Evolutionary conservation across 2,113 vertebrate genomes (phyloP), one percentile per base, ranked within the genome.

Genomic region (Actinemys pallida): DNA sequence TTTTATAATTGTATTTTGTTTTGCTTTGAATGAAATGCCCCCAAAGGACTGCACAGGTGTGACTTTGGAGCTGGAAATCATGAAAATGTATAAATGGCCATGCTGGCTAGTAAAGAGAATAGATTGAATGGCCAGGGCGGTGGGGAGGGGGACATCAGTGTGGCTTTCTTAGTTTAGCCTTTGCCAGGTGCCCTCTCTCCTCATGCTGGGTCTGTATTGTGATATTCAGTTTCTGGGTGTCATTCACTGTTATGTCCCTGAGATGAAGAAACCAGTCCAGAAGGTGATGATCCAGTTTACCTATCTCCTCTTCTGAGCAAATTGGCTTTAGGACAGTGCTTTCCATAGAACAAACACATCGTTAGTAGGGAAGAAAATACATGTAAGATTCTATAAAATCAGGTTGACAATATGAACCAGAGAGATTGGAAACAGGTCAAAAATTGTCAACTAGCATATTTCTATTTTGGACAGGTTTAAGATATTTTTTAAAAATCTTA

Each of bases 191-290:
- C 12, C 54, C 90, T 90, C 96, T 76, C 87, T 93, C 92, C 90
- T 97, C 54, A 98, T 90, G 89, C 97, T 98, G 93, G 20, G 65
- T 97, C 92, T 97, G 97, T 25, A 97, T 85, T 1, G 92, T 91
- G 2, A 29, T 57, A 96, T 96, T 39, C 52, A 27, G 22, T 54
- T 90, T 84, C 97, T 10, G 3, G 50, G 11, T 95, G 75, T 84
- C 22, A 49, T 97, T 97, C 17, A 14, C 24, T 1, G 0, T 24
- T 45, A 82, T 93, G 69, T 82, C 96, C 97, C 97, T 97, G 83
- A 98, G 91, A 31, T 98, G 96, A 84, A 98, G 94, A 84, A 98
- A 98, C 98, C 96, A 98, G 96, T 98, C 97, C 84, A 97, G 52
- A 65, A 98, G 97, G 24, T 97, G 95, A 57, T 97, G 98, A 57